These are phyloP conservation scores for Willowsia nigromaculata DNA, from an alignment of 2,888 invertebrate genomes.

Conservation along the genomic window DNA sequence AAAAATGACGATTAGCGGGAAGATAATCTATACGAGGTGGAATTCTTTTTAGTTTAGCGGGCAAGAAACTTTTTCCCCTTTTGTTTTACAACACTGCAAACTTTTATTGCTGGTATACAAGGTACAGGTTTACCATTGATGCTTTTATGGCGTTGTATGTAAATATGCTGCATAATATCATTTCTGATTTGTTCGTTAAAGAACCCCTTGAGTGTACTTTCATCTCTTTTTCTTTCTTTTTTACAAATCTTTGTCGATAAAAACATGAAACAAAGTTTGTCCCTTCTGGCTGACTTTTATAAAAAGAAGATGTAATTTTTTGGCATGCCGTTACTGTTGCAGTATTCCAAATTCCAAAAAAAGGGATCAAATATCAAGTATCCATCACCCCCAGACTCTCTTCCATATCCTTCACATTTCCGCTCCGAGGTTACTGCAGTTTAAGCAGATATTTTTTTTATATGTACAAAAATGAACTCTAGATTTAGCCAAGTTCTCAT, in stretches of 20 bases:
- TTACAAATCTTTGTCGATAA: too few species aligned
- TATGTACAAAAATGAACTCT: neutral
- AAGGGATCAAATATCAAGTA: slow-evolving; percentile 38
- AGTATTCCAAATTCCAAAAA: neutral
- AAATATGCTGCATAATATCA: too few species aligned
- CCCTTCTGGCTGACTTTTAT: neutral
- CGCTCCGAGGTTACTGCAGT: slow-evolving; percentile 32
- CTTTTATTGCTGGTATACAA: too few species aligned
- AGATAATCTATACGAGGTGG: too few species aligned
- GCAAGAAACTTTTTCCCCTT: too few species aligned
- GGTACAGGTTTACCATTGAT: too few species aligned
- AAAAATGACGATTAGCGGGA: too few species aligned
- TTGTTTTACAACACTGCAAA: too few species aligned
- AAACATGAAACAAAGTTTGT: neutral
- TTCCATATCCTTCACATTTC: slow-evolving; percentile 59
- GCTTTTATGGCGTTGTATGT: too few species aligned
- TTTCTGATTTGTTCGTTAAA: too few species aligned
- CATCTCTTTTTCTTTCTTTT: neutral
- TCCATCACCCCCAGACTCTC: slow-evolving; percentile 7
- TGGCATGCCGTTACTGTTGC: neutral
- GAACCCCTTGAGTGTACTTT: neutral
- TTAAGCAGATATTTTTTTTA: neutral
- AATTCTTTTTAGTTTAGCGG: too few species aligned
- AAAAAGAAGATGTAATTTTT: neutral
- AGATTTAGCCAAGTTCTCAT: too few species aligned